Conservation (phyloP, 2,113 vertebrate genomes). For the Haliaeetus leucogaster region DNA sequence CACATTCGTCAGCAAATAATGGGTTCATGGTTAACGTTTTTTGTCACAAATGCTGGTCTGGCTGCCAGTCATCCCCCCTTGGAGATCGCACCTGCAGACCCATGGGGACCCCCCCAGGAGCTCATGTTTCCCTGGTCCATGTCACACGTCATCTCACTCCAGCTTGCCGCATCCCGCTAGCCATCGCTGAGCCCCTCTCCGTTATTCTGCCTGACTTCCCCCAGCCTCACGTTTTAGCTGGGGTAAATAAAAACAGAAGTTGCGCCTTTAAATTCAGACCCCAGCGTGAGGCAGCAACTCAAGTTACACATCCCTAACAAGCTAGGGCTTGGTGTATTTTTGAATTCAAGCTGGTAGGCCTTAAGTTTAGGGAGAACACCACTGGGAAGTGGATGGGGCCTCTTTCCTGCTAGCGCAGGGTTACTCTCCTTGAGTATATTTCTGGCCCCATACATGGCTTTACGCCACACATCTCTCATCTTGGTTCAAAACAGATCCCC, state of each 20-base stretch:
- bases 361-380: background rate
- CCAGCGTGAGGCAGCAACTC: background rate
- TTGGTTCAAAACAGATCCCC: background rate
- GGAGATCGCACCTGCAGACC: background rate
- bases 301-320: background rate
- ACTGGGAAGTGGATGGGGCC: background rate
- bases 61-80: background rate
- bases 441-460: background rate
- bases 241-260: background rate
- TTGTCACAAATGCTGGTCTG: background rate
- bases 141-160: background rate
- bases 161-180: background rate
- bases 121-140: background rate
- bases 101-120: background rate
- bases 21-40: background rate
- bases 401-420: background rate
- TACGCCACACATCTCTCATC: background rate
- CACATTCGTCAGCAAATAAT: background rate
- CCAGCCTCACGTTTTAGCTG: background rate
- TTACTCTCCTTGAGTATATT: background rate
- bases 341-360: background rate
- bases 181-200: background rate
- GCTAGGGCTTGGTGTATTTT: background rate
- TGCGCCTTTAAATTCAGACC: background rate
- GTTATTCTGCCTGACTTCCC: background rate